Evolutionary conservation across 1,140 invertebrate genomes (phyloP).

Genomic region (Drosophila trapezifrons): DNA sequence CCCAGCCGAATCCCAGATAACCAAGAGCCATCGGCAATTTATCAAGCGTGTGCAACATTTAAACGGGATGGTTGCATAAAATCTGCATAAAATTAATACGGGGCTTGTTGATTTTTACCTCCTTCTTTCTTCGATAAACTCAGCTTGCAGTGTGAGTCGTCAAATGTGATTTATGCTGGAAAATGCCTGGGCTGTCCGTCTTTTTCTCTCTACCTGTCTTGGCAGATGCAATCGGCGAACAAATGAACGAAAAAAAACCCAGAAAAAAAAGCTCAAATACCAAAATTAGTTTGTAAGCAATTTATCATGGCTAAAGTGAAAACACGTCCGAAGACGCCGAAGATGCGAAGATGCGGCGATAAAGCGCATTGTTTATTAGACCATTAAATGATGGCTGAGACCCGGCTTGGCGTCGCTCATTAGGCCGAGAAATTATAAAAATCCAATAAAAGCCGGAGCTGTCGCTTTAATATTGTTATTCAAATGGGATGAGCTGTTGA

Average conservation of each 20-base stretch:
- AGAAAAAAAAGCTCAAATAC: conserved; percentile 44
- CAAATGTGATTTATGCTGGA: conserved; percentile 70
- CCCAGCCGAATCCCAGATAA: conserved; percentile 36
- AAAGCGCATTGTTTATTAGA: conserved; percentile 72
- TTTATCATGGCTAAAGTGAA: conserved; percentile 77
- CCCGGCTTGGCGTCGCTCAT: conserved; percentile 50
- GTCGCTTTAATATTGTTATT: conserved; percentile 59
- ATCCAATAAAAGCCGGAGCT: conserved; percentile 39
- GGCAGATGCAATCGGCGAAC: conserved; percentile 64
- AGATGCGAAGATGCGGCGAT: conserved; percentile 28
- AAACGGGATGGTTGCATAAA: conserved; percentile 65
- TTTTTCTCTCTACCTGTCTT: conserved; percentile 31
- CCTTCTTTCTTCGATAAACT: conserved; percentile 67
- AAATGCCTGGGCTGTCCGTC: conserved; percentile 57
- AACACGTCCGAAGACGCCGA: conserved; percentile 52
- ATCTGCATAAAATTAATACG: conserved; percentile 76
- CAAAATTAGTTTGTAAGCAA: conserved; percentile 60
- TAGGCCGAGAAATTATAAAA: conserved; percentile 63
- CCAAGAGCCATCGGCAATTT: conserved; percentile 60
- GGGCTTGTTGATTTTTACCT: conserved; percentile 50
- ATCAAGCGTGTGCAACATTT: conserved; percentile 76
- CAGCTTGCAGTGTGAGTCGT: conserved; percentile 67
- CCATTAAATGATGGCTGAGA: conserved; percentile 66
- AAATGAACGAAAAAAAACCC: conserved; percentile 37
- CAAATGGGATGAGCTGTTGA: conserved; percentile 46